phyloP scores from a whole-genome alignment of 2,113 vertebrate species.

The Leucopsar rothschildi region DNA sequence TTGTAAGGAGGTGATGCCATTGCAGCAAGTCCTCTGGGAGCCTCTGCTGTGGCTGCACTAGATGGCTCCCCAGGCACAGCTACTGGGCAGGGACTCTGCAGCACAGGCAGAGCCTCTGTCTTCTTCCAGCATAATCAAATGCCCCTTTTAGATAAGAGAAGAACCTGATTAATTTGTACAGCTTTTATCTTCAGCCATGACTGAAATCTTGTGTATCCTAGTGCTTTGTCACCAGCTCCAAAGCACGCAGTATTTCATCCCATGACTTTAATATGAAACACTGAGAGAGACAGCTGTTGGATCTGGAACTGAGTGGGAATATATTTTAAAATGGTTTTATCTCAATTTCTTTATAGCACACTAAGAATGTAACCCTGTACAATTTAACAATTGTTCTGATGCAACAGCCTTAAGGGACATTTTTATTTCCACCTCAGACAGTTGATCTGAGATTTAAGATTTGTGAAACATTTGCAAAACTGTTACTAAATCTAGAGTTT shows the following conservation, averaged over 20 bases:
- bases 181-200: neutral
- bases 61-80: neutral
- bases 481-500: neutral
- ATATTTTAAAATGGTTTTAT: neutral
- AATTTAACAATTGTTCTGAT: neutral
- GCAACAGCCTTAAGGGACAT: neutral
- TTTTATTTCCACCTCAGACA: neutral
- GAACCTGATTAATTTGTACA: neutral
- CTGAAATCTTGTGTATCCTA: neutral
- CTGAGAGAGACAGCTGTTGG: neutral
- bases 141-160: neutral
- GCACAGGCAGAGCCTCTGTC: neutral
- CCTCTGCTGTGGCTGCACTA: neutral
- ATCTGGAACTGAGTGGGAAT: neutral
- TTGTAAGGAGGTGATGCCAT: neutral
- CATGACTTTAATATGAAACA: neutral
- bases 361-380: neutral
- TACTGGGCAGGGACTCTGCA: neutral
- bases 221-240: neutral
- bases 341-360: neutral
- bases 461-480: neutral
- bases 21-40: neutral
- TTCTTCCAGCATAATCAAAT: neutral
- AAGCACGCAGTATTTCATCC: neutral
- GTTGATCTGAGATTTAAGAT: neutral